Conservation (phyloP, 2,888 invertebrate genomes). For the Escarpia spicata region DNA sequence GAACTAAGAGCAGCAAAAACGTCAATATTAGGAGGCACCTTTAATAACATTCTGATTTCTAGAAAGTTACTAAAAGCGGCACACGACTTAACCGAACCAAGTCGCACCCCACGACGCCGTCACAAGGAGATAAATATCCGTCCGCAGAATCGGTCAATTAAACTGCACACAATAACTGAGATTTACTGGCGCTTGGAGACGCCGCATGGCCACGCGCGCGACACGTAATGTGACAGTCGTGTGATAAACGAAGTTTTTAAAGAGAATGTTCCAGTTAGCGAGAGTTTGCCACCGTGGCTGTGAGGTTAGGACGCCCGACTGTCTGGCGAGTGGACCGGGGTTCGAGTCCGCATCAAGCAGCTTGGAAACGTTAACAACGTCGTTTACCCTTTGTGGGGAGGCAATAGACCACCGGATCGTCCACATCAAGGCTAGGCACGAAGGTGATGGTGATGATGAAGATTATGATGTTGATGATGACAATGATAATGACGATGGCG, state of each 20-base stretch:
- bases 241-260: background rate
- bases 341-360: background rate
- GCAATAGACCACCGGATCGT: too few relatives aligned
- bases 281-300: too few relatives aligned
- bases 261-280: background rate
- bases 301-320: too few relatives aligned
- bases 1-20: too few relatives aligned
- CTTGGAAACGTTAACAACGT: too few relatives aligned
- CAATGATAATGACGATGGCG: too few relatives aligned
- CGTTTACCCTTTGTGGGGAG: too few relatives aligned
- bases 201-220: background rate
- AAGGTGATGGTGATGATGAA: too few relatives aligned
- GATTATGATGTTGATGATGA: background rate
- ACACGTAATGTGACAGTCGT: background rate
- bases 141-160: background rate
- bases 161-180: background rate
- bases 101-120: background rate
- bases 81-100: background rate
- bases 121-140: background rate
- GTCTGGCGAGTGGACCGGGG: background rate
- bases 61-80: background rate
- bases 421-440: too few relatives aligned
- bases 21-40: too few relatives aligned
- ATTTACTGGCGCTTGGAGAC: background rate
- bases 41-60: too few relatives aligned